phyloP scores from a whole-genome alignment of 2,113 vertebrate genomes.

The Neotragus moschatus region DNA sequence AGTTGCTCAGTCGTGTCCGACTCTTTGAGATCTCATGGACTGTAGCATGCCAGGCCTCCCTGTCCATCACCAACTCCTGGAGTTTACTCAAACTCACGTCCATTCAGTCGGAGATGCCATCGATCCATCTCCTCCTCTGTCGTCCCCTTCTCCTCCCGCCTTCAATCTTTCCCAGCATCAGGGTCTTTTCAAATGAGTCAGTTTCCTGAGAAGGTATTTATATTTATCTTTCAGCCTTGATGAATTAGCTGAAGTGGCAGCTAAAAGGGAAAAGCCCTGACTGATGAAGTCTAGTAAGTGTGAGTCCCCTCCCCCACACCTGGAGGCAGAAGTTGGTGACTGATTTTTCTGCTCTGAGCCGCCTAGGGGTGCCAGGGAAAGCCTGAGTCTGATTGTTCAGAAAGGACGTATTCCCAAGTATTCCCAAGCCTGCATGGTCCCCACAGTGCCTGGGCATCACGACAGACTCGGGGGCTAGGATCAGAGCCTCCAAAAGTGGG shows the following conservation, averaged over 20 bases:
- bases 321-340: neutral
- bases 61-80: neutral
- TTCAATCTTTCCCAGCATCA: neutral
- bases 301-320: neutral
- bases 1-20: neutral
- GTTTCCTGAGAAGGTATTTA: neutral
- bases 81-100: neutral
- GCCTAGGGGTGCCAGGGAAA: neutral
- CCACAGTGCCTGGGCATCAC: neutral
- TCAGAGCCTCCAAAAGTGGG: neutral
- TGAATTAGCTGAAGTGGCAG: neutral
- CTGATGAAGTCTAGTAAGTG: neutral
- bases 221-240: neutral
- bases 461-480: neutral
- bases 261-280: neutral
- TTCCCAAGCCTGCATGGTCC: too few relatives aligned
- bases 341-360: neutral
- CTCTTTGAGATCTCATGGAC: neutral
- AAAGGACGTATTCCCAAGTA: neutral
- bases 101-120: neutral
- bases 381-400: neutral
- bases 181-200: neutral
- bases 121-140: neutral
- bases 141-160: neutral
- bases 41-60: neutral